Evolutionary conservation across 2,797 vertebrate genomes (phyloP), one percentile per base, ranked within the genome.

Genomic region (Yasuhikotakia modesta): DNA sequence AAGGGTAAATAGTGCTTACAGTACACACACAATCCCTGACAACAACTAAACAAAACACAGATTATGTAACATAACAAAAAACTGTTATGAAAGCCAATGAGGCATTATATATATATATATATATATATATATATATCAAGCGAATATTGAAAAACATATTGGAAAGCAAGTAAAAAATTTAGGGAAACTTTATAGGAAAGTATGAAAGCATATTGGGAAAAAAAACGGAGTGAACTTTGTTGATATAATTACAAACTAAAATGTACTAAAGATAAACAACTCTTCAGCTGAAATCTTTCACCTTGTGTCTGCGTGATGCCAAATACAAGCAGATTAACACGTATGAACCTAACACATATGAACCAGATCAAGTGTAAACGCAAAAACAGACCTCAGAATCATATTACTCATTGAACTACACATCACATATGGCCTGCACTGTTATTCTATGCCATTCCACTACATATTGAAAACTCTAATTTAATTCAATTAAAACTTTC

Each of bases 401-500:
- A 55, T 24, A 60, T 69, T 80, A 58, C 58, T 13, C 32, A 22
- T 43, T 32, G 80, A 83, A 87, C 83, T 17, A 24, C 81, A 84
- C 83, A 85, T 88, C 86, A 82, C 87, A 88, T 86, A 89, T 87
- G 89, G 87, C 81, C 77, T 53, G 83, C 77, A 80, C 70, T 85
- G 76, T 72, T 85, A 88, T 85, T 79, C 72, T 86, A 72, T 77
- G 71, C 81, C 81, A 79, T 87, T 85, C 87, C 84, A 87, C 86
- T 87, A 85, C 85, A 87, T 87, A 89, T 85, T 87, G 88, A 90
- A 90, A 90, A 91, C 89, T 89, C 86, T 87, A 84, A 90, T 93
- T 94, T 92, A 92, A 93, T 93, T 93, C 86, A 91, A 93, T 93
- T 93, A 92, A 92, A 93, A 89, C 83, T 88, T 92, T 93, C 90